Percentiles rank a stretch among this genome's conserved stretches.
phyloP scores from a whole-genome alignment of 2,888 invertebrate species.

The Macrosiphum euphorbiae region DNA sequence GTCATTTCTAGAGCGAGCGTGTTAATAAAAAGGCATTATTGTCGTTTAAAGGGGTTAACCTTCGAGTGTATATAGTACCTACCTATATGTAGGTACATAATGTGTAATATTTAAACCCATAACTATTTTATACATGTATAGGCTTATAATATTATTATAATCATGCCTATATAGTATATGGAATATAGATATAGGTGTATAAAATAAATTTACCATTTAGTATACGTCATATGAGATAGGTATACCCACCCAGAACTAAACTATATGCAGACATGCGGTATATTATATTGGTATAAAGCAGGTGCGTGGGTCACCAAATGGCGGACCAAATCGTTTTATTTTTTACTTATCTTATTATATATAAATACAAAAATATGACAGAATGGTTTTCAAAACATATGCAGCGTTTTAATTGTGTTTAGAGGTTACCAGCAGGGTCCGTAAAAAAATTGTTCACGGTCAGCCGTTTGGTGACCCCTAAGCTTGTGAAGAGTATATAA shows the following conservation, averaged over 20 bases:
- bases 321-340: not conserved
- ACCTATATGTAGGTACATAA: not conserved
- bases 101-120: not conserved
- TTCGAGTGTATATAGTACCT: not conserved
- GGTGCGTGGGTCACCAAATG: not conserved
- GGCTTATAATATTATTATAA: not conserved
- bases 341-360: not conserved
- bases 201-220: not conserved
- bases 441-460: constrained; percentile 12
- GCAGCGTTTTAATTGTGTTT: not conserved
- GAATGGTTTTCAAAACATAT: not conserved
- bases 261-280: not conserved
- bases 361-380: not conserved
- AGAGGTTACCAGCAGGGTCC: not conserved
- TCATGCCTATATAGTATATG: not conserved
- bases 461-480: not conserved
- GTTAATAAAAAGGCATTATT: constrained; percentile 2
- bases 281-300: not conserved
- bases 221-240: not conserved
- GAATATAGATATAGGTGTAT: not conserved
- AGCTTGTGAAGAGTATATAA: not conserved
- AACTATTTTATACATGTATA: not conserved
- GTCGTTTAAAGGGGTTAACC: not conserved
- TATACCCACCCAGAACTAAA: not conserved
- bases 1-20: not conserved